Evolutionary conservation across 2,888 invertebrate species (phyloP).

Genomic region (Drosophila anceps): DNA sequence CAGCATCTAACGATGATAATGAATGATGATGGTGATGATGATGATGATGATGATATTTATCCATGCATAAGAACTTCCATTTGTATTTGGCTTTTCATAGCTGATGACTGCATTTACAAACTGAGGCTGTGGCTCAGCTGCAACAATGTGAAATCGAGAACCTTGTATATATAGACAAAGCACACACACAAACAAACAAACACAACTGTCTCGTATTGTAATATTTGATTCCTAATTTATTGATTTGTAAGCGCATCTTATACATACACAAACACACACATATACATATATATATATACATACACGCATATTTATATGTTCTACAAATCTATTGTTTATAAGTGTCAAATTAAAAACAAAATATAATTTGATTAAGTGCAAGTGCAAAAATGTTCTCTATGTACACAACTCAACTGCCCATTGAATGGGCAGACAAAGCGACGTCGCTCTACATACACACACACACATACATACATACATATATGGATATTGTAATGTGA

Average conservation of each 20-base stretch:
- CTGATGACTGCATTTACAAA: conserved; percentile 65
- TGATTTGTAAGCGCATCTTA: conserved; percentile 49
- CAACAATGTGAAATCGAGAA: conserved; percentile 37
- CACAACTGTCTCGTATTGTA: conserved; percentile 62
- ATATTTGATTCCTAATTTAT: conserved; percentile 75
- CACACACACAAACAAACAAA: not conserved
- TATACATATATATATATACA: conserved; percentile 39
- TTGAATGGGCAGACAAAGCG: conserved; percentile 34
- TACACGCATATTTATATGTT: conserved; percentile 30
- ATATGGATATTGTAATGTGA: conserved; percentile 16
- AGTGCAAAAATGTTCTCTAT: conserved; percentile 47
- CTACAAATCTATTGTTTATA: conserved; percentile 60
- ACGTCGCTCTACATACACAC: conserved; percentile 18
- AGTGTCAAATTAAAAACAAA: conserved; percentile 66
- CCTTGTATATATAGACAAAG: conserved; percentile 48
- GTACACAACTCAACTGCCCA: conserved; percentile 33
- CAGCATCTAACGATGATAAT: conserved; percentile 24
- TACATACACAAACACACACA: conserved; percentile 29
- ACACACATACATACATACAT: not conserved
- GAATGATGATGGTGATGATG: not conserved
- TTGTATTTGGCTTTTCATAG: conserved; percentile 31
- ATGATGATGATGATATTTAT: conserved; percentile 4
- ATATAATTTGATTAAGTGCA: conserved; percentile 66
- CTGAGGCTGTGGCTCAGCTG: conserved; percentile 56
- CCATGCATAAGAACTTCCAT: conserved; percentile 40